Conservation (phyloP, 2,113 vertebrate genomes). For the Rhagologus leucostigma region DNA sequence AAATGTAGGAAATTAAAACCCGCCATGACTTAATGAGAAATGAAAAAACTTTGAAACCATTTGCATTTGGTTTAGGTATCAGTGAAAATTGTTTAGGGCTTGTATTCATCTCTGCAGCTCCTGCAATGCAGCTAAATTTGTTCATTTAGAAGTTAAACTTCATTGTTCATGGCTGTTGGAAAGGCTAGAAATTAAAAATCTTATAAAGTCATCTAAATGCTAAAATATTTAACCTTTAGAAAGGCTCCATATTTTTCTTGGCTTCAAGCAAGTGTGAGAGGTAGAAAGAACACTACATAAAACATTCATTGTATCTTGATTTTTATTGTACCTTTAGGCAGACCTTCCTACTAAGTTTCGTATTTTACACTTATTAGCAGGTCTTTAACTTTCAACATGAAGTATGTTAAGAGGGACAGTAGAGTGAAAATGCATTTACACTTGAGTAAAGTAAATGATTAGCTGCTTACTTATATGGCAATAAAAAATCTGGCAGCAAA, state of each 20-base stretch:
- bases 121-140: constrained; percentile 20
- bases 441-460: neutral
- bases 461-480: neutral
- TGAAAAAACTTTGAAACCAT: neutral
- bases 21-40: neutral
- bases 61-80: neutral
- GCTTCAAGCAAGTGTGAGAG: neutral
- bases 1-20: neutral
- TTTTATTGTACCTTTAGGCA: constrained; percentile 16
- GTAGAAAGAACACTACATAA: constrained; percentile 20
- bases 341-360: neutral
- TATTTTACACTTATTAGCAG: constrained; percentile 21
- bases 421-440: constrained; percentile 19
- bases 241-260: constrained; percentile 43
- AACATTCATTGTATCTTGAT: constrained; percentile 22
- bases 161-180: constrained; percentile 5
- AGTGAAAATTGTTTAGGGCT: neutral
- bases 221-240: constrained; percentile 58
- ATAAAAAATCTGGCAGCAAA: neutral
- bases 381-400: neutral
- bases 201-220: constrained; percentile 47
- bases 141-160: constrained; percentile 48
- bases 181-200: constrained; percentile 53
- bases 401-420: neutral
- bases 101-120: neutral